Base-by-base conservation (phyloP, 2,888 invertebrate genomes). In the Flabesymbios commensalis region DNA sequence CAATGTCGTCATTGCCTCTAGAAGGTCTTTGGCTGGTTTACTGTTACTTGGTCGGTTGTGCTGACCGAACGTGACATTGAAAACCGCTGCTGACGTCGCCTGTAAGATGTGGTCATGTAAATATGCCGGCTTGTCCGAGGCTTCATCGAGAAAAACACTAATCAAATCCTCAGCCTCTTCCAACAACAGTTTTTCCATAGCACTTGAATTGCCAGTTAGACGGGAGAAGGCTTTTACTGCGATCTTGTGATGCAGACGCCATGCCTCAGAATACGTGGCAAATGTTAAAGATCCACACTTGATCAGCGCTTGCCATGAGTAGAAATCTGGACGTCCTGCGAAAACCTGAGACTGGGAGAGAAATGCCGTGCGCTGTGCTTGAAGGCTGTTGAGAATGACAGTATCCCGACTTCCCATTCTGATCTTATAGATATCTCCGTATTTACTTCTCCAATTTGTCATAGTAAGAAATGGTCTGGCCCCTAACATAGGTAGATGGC, bases 351-450 rank as follows among this genome's bases (percentile, higher is more conserved):
- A 31, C 29, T 57, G 32, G 22, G 29, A 22, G n/a, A 57, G 14
- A 5, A 57, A 47, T 7, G 57, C 58, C 19, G 54, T 31, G 10
- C 53, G 32, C 10, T 63, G 33, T n/a, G 45, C 45, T 1, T 53
- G 45, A 17, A 26, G n/a, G 10, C 63, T 61, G 43, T 28, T 55
- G 42, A 63, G 19, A 17, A 63, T 55, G 2, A 63, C 53, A n/a
- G 54, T 48, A n/a, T 26, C 41, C 26, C 61, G 60, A 22, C 24
- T n/a, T 14, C 63, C 63, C 59, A 63, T 59, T n/a, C 55, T 43
- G 29, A 63, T 64, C 39, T 39, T 43, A 36, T 19, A 63, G 3
- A 62, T 52, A 33, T 41, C 36, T 22, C 63, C 63, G 63, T 63
- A 61, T 14, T 36, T 17, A 2, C 47, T 41, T 19, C 54, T 42